Evolutionary conservation across 2,888 invertebrate species (phyloP), one percentile per base, ranked within the genome.

Genomic region (Pilophorus perplexus): DNA sequence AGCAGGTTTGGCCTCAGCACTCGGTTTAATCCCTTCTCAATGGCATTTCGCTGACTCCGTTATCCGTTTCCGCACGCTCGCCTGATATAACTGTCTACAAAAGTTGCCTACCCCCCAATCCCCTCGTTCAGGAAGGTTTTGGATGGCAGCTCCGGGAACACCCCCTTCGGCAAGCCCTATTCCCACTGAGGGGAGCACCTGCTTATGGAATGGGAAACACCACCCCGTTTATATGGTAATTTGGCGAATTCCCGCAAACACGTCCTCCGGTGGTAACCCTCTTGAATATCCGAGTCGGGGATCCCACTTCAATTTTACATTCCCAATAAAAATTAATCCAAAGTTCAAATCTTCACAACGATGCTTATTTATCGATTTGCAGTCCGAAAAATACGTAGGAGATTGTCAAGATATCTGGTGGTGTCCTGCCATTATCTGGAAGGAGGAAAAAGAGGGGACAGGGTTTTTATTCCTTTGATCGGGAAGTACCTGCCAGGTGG

Each of bases 151-250:
- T n/a, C n/a, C n/a, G n/a, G n/a, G n/a, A n/a, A n/a, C n/a, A n/a
- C n/a, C n/a, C n/a, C n/a, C n/a, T n/a, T n/a, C n/a, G n/a, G 2
- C 4, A 14, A 46, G 46, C 23, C 25, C 22, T 6, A 38, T 14
- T 14, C 3, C 10, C n/a, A 12, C 23, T 3, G 23, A 25, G 20
- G 4, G 46, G 20, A 22, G 23, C 46, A 46, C 46, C 46, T 46
- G 46, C 46, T 46, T 46, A 46, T 46, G 46, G 46, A 46, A 46
- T 46, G 46, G n/a, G 46, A 46, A 46, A 46, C 46, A 46, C 46
- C 23, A 46, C 25, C 46, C 23, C 46, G 46, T 46, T 46, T 46
- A 46, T 46, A 46, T 46, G 46, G 46, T 46, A 46, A 46, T 46
- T 46, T 23, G n/a, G 14, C 38, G 38, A 38, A 3, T 2, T 42